phyloP scores from a whole-genome alignment of 2,888 invertebrate species.

The Caradrina clavipalpis region DNA sequence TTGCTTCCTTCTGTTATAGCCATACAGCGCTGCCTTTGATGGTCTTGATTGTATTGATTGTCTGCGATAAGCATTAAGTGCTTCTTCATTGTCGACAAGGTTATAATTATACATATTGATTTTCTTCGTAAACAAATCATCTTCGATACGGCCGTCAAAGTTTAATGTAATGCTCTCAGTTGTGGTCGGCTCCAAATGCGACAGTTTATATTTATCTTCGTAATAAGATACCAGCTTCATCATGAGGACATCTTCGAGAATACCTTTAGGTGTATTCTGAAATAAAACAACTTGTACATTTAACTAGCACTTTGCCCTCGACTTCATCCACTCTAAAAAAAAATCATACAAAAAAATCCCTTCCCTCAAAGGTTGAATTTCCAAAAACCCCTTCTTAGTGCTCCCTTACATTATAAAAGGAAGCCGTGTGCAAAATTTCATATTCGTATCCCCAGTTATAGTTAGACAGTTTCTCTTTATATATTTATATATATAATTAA shows the following conservation, averaged over 20 bases:
- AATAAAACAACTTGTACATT: too few relatives aligned
- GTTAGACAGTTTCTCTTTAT: too few relatives aligned
- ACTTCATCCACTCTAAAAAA: too few relatives aligned
- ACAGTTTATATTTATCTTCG: slow-evolving; percentile 79
- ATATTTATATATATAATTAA: too few relatives aligned
- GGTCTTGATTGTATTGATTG: slow-evolving; percentile 2
- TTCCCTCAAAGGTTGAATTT: too few relatives aligned
- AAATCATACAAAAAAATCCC: too few relatives aligned
- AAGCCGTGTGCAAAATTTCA: too few relatives aligned
- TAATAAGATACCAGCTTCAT: slow-evolving; percentile 83
- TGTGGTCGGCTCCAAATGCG: slow-evolving; percentile 54
- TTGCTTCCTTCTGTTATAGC: slow-evolving; percentile 24
- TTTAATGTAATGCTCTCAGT: slow-evolving; percentile 49
- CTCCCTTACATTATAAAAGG: too few relatives aligned
- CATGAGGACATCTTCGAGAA: slow-evolving; percentile 76
- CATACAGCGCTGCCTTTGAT: not conserved
- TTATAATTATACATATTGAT: slow-evolving; percentile 31
- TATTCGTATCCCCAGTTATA: too few relatives aligned
- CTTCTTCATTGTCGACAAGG: slow-evolving; percentile 13
- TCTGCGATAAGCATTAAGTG: not conserved
- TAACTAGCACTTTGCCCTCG: too few relatives aligned
- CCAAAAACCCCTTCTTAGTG: too few relatives aligned
- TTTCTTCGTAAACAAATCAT: slow-evolving; percentile 14
- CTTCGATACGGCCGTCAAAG: not conserved
- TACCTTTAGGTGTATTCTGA: slow-evolving; percentile 64